Conservation (phyloP, 1,140 invertebrate genomes). For the Dolichoris vasculosae region DNA sequence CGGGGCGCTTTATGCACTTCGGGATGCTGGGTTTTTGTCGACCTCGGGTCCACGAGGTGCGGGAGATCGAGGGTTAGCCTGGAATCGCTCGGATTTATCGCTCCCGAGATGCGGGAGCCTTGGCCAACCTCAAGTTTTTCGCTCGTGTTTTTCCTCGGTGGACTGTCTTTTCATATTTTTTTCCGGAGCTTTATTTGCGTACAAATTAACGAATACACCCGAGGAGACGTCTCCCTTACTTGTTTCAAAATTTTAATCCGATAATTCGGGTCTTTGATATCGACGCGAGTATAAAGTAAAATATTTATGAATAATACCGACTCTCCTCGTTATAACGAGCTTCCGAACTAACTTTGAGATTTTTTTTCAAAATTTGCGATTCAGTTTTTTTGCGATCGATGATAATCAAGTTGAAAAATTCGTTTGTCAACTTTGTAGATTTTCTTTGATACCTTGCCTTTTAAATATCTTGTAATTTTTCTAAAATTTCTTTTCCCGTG, state of each 20-base stretch:
- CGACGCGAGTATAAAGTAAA: not conserved
- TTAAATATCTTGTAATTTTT: no score
- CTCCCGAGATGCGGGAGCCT: constrained; percentile 10
- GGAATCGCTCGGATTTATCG: constrained; percentile 47
- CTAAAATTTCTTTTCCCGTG: no score
- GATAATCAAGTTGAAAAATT: no score
- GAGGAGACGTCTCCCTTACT: not conserved
- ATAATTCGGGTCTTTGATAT: constrained; percentile 21
- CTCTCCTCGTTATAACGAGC: not conserved
- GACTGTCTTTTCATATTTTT: not conserved
- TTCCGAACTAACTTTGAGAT: no score
- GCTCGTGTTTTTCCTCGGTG: not conserved
- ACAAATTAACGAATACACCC: constrained; percentile 47
- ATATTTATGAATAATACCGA: not conserved
- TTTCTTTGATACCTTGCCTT: no score
- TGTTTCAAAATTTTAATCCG: constrained; percentile 38
- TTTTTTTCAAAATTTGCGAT: no score
- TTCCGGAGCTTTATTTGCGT: constrained; percentile 36
- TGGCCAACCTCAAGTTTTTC: not conserved
- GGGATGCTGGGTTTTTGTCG: not conserved
- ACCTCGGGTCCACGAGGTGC: not conserved
- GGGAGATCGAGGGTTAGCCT: constrained; percentile 37
- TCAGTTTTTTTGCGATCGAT: no score
- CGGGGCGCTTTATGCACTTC: constrained; percentile 22
- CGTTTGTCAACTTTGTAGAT: no score